phyloP scores from a whole-genome alignment of 2,113 vertebrate genomes.

The Malurus alboscapulatus region DNA sequence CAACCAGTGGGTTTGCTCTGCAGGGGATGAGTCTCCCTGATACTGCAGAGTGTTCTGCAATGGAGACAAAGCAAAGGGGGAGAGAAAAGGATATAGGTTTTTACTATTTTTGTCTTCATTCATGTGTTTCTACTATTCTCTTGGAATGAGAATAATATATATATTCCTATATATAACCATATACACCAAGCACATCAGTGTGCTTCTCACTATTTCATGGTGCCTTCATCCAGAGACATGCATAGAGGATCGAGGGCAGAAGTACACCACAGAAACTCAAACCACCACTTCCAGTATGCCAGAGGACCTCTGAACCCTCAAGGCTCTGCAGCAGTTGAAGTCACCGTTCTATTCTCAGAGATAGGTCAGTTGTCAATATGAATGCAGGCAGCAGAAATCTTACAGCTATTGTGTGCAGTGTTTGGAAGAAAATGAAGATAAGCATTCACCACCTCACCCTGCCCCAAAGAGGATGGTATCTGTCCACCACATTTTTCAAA shows the following conservation, averaged over 20 bases:
- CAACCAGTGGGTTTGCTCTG: neutral
- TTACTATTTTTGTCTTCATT: neutral
- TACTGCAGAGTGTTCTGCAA: neutral
- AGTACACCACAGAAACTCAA: neutral
- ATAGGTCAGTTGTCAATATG: neutral
- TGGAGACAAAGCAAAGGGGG: neutral
- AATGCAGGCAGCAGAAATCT: neutral
- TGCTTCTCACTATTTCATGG: neutral
- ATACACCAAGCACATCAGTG: rapidly evolving
- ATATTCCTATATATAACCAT: neutral
- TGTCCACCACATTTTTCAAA: neutral
- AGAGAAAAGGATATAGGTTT: neutral
- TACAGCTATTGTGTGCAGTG: neutral
- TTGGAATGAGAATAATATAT: neutral
- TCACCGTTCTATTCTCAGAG: neutral
- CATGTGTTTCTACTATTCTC: neutral
- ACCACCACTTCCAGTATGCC: neutral
- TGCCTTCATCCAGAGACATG: neutral
- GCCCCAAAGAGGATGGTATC: neutral
- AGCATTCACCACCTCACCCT: neutral
- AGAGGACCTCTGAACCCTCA: neutral
- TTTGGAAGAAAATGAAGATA: neutral
- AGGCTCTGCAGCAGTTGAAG: neutral
- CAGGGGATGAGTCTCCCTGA: neutral
- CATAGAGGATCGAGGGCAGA: neutral